Evolutionary conservation across 2,888 invertebrate genomes (phyloP).

Genomic region (Microctonus brassicae): DNA sequence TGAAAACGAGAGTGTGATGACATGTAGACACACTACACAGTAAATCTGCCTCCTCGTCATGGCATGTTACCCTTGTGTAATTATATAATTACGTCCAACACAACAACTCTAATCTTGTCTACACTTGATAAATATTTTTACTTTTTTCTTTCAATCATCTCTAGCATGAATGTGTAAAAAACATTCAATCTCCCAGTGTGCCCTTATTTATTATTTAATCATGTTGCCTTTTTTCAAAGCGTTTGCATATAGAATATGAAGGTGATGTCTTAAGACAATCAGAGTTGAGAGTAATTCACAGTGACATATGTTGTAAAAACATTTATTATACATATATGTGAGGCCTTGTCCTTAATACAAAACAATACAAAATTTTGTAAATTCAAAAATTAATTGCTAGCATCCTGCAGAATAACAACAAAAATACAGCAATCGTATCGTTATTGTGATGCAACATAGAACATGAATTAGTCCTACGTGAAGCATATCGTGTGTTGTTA

Average conservation of each 20-base stretch:
- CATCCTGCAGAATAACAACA: conserved; percentile 40
- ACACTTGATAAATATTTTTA: background rate
- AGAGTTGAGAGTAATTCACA: background rate
- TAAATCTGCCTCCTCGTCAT: conserved; percentile 40
- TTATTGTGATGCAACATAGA: conserved; percentile 25
- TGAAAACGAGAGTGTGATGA: conserved; percentile 59
- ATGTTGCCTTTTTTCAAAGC: background rate
- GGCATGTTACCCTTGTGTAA: conserved; percentile 5
- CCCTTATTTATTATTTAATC: background rate
- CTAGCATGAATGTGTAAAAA: background rate
- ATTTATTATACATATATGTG: conserved; percentile 8
- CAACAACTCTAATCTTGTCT: background rate
- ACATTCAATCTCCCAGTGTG: background rate
- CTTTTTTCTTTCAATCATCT: background rate
- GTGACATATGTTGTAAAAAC: background rate
- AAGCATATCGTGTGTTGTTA: background rate
- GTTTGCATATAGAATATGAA: background rate
- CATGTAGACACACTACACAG: conserved; percentile 46
- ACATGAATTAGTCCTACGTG: conserved; percentile 44
- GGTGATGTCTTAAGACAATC: background rate
- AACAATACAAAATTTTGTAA: conserved; percentile 17
- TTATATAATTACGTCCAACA: conserved; percentile 8
- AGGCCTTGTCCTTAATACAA: conserved; percentile 42
- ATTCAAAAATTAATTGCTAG: conserved; percentile 36
- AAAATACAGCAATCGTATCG: background rate